Conservation (phyloP, 2,888 invertebrate genomes). For the Trichopria drosophilae region DNA sequence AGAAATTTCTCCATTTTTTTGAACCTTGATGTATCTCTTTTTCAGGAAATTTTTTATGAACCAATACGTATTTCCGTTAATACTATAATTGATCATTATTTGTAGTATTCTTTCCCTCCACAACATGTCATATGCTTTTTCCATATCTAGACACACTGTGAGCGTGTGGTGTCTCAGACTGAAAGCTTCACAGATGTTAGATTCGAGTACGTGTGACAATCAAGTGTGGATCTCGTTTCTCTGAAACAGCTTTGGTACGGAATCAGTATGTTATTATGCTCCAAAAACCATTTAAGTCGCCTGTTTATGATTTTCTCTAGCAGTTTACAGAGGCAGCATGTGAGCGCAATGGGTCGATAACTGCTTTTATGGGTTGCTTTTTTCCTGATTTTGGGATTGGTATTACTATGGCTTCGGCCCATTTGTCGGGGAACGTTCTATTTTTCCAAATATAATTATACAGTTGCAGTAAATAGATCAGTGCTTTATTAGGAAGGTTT, state of each 20-base stretch:
- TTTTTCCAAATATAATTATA: slow-evolving; percentile 26
- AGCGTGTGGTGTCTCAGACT: slow-evolving; percentile 16
- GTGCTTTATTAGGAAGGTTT: slow-evolving; percentile 12
- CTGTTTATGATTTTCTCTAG: too few relatives aligned
- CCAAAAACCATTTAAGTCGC: too few relatives aligned
- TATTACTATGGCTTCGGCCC: slow-evolving; percentile 24
- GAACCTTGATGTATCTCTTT: slow-evolving; percentile 14
- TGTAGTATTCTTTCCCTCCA: too few relatives aligned
- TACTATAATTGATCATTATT: slow-evolving; percentile 8
- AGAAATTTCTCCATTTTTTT: slow-evolving; percentile 26
- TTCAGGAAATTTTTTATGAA: slow-evolving; percentile 17
- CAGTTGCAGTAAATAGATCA: slow-evolving; percentile 10
- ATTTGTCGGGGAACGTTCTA: slow-evolving; percentile 16
- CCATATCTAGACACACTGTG: slow-evolving; percentile 25
- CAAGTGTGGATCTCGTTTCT: too few relatives aligned
- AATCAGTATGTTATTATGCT: too few relatives aligned
- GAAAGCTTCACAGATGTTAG: too few relatives aligned
- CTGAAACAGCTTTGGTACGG: too few relatives aligned
- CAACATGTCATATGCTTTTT: slow-evolving; percentile 35
- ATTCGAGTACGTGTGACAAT: too few relatives aligned
- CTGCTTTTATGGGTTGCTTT: too few relatives aligned
- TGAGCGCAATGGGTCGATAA: too few relatives aligned
- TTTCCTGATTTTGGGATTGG: slow-evolving; percentile 27
- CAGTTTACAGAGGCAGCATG: too few relatives aligned
- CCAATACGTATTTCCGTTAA: slow-evolving; percentile 6